Base-by-base conservation (phyloP, 2,888 invertebrate species). In the Cabera pusaria region DNA sequence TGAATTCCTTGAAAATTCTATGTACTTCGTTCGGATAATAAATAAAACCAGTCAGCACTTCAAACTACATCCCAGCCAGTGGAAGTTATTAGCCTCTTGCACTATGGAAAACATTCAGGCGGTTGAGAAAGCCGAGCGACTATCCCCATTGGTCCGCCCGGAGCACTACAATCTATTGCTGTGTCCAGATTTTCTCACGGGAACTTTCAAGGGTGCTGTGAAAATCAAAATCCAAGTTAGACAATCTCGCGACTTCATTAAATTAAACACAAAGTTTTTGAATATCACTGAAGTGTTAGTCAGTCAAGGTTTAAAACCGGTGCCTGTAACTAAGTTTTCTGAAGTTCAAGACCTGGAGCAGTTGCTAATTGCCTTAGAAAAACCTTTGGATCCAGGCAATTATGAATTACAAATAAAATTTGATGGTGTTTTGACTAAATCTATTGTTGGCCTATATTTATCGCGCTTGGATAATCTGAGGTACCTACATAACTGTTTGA, bases 391-490 rank as follows among this genome's bases (percentile, higher is more conserved):
- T 19, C 40, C 72, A 3, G 89, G 87, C 1, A 76, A 74, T 33
- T 92, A 93, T 62, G 73, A 77, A 6, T 65, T 95, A 6, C 64
- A 74, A 21, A 87, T 95, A 23, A 74, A 91, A 18, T 96, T 93
- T 60, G 74, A 78, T 44, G 95, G 95, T 0, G 88, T 89, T 45
- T 84, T 94, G 65, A 91, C 90, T 11, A 87, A 91, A 44, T 91
- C 92, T 49, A 93, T 95, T 59, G 92, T 93, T 35, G 95, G 95
- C 2, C 90, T 95, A 36, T 96, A 95, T 69, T 90, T 90, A 50
- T 95, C 95, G 41, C 87, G 82, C 3, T 93, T 95, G 48, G 79
- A 72, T 28, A 76, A 88, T 59, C 62, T 77, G 42, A 88, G 90
- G 93, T 86, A 9, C 23, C 42, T 33, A 6, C 10, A n/a, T 6